phyloP scores from a whole-genome alignment of 37 sponge, comb jelly and placozoan genomes.

The Petrosia ficiformis region DNA sequence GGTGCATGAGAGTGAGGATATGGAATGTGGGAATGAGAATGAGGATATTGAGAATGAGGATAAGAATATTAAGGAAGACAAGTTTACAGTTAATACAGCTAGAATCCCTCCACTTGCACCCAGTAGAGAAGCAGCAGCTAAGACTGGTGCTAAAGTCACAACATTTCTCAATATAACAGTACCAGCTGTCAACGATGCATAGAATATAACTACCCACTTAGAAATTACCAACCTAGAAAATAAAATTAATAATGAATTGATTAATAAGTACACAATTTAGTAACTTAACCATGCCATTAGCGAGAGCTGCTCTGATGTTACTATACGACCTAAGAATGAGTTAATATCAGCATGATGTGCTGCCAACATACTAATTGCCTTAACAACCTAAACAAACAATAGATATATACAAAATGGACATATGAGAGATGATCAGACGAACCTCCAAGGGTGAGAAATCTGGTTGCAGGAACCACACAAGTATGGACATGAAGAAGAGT shows the following conservation, averaged over 20 bases:
- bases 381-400: constrained; percentile 15
- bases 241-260: background rate
- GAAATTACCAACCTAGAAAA: background rate
- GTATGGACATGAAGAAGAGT: constrained; percentile 38
- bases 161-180: background rate
- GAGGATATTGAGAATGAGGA: background rate
- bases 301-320: constrained; percentile 6
- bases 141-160: no score
- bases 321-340: background rate
- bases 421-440: no score
- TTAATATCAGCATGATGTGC: background rate
- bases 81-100: constrained; percentile 2
- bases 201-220: background rate
- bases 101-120: constrained; percentile 18
- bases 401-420: no score
- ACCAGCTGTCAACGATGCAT: background rate
- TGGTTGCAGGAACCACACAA: constrained; percentile 58
- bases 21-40: background rate
- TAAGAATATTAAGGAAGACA: background rate
- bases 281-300: constrained; percentile 32
- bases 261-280: no score
- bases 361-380: background rate
- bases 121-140: constrained; percentile 1
- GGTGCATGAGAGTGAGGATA: background rate
- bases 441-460: constrained; percentile 50